Percentiles rank a stretch among this genome's conserved stretches.
These are phyloP conservation scores for Sitta carolinensis DNA, from an alignment of 2,797 vertebrate genomes.

Conservation along the genomic window DNA sequence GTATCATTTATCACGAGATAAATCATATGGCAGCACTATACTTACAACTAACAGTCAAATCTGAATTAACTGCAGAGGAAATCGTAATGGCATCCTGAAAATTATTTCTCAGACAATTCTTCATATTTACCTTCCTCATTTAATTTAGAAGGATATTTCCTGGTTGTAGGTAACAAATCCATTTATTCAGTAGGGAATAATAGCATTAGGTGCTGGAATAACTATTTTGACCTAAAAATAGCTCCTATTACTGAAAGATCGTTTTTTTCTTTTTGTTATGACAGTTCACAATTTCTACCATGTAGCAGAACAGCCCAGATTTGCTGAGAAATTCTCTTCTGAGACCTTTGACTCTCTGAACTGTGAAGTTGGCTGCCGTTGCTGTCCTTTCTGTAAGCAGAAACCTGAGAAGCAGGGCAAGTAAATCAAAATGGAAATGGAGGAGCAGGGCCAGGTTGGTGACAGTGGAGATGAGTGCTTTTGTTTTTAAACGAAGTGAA, in stretches of 20 bases:
- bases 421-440: neutral
- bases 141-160: neutral
- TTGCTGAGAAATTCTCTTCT: constrained; percentile 4
- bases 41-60: neutral
- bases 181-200: neutral
- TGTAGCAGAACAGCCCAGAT: neutral
- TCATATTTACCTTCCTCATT: neutral
- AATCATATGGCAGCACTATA: neutral
- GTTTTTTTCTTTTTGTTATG: neutral
- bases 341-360: neutral
- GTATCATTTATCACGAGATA: neutral
- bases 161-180: neutral
- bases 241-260: neutral
- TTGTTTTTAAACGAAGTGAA: neutral
- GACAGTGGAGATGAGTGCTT: neutral
- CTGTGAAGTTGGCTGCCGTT: neutral
- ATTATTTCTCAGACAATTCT: neutral
- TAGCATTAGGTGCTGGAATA: neutral
- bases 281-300: neutral
- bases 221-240: neutral
- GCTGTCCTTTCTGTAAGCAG: neutral
- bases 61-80: neutral
- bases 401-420: neutral
- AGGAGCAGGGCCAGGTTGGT: neutral
- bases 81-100: neutral